These are phyloP conservation scores for Ptiloglossa arizonensis DNA, from an alignment of 1,140 invertebrate genomes.

Conservation along the genomic window DNA sequence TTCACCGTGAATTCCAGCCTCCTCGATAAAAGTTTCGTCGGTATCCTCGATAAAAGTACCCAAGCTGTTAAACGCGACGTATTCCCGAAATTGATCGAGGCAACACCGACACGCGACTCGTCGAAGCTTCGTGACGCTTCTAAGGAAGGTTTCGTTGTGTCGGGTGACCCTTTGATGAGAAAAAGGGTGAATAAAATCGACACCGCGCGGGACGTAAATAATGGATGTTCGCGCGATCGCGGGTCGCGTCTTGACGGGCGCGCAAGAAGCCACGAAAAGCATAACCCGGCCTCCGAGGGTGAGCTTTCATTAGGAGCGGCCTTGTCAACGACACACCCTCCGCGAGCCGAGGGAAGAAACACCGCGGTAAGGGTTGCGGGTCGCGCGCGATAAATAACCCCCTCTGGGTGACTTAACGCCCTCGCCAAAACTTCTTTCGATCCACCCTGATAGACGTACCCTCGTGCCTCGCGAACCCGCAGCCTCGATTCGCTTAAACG, in stretches of 20 bases:
- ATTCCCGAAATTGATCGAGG: slow-evolving; percentile 1
- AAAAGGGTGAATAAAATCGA: slow-evolving; percentile 44
- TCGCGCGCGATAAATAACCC: slow-evolving; percentile 67
- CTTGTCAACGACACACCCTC: slow-evolving; percentile 69
- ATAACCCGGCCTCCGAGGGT: slow-evolving; percentile 34
- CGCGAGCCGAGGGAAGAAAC: slow-evolving; percentile 48
- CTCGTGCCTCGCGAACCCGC: not conserved
- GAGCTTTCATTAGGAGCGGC: slow-evolving; percentile 69
- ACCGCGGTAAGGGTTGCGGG: slow-evolving; percentile 61
- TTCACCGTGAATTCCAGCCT: too few relatives aligned
- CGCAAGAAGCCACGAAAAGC: slow-evolving; percentile 36
- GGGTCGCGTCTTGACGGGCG: slow-evolving; percentile 39
- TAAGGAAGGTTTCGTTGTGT: slow-evolving; percentile 26
- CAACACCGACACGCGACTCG: not conserved
- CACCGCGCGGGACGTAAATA: slow-evolving; percentile 34
- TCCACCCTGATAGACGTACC: slow-evolving; percentile 17
- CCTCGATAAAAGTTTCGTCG: too few relatives aligned
- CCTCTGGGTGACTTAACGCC: slow-evolving; percentile 64
- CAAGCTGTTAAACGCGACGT: too few relatives aligned
- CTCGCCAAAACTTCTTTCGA: slow-evolving; percentile 40
- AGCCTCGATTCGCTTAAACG: slow-evolving; percentile 22
- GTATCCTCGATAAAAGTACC: too few relatives aligned
- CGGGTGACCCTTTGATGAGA: not conserved
- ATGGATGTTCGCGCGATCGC: slow-evolving; percentile 55
- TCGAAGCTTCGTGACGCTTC: too few relatives aligned